These are phyloP conservation scores for Girardinichthys multiradiatus DNA, from an alignment of 2,113 vertebrate genomes.

Conservation along the genomic window DNA sequence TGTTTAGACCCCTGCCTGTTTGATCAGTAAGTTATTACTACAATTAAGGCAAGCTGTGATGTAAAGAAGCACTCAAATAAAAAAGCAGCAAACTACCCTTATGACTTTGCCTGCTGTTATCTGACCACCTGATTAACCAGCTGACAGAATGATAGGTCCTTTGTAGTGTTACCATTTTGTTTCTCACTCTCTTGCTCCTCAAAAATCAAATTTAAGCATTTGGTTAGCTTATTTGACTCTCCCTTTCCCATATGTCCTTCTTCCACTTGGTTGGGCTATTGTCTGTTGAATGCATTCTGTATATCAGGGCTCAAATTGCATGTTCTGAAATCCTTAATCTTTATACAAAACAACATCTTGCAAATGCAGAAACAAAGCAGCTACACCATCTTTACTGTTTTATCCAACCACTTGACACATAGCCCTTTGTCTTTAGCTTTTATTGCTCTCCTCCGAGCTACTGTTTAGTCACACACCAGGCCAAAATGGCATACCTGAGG, in stretches of 20 bases:
- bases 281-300: constrained; percentile 54
- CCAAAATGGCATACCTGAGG: constrained; percentile 45
- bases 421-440: constrained; percentile 58
- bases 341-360: constrained; percentile 35
- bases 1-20: background rate
- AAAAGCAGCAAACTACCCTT: constrained; percentile 43
- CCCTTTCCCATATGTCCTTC: constrained; percentile 8
- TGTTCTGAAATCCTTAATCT: constrained; percentile 42
- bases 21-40: background rate
- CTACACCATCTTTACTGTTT: constrained; percentile 42
- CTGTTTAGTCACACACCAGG: constrained; percentile 45
- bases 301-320: constrained; percentile 56
- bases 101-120: constrained; percentile 57
- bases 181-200: constrained; percentile 50
- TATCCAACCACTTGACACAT: constrained; percentile 35
- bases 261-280: constrained; percentile 40
- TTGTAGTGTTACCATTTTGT: constrained; percentile 57
- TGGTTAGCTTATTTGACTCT: constrained; percentile 49
- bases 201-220: constrained; percentile 61
- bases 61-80: constrained; percentile 57
- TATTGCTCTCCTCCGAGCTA: constrained; percentile 59
- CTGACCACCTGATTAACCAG: constrained; percentile 57
- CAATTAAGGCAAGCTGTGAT: constrained; percentile 10
- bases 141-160: constrained; percentile 62
- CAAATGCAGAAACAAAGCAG: constrained; percentile 33